Evolutionary conservation across 2,113 vertebrate species (phyloP), one percentile per base, ranked within the genome.

Genomic region (Zapus hudsonius): DNA sequence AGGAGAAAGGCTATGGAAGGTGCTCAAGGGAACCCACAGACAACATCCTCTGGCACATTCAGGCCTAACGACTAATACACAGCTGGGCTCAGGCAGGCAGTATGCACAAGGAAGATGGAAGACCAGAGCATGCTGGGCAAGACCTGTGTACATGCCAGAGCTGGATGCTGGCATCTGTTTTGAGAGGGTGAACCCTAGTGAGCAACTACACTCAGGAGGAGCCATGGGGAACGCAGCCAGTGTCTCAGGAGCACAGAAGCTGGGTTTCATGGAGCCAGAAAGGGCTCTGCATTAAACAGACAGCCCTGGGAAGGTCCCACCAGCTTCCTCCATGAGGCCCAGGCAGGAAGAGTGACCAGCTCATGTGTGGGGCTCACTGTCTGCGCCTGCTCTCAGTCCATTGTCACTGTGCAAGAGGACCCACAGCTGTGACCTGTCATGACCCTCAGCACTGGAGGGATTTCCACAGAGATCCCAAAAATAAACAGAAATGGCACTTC

Each of bases 291-390:
- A 42, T 36, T 55, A 8, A 8, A 25, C 33, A 0, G 5, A 16
- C 3, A 6, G 7, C 3, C n/a, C 87, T 2, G 3, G 33, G 2
- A 4, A 11, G 61, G 16, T 40, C 52, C 20, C 19, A 9, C 57
- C 29, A 5, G 33, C 31, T 20, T 15, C 47, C 5, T 29, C 20
- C 8, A 19, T 1, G 25, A 66, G 3, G 4, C 10, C 88, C 5
- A 1, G 0, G 1, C 7, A 0, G 33, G 22, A 10, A 52, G 52
- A 52, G n/a, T 13, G 3, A 29, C 33, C 2, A 1, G n/a, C 5
- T 3, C 11, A 3, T 0, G 5, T 5, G 27, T 10, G 17, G 23
- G 5, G 74, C 52, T 9, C 4, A 6, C 29, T 59, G 38, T 44
- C 47, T 10, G 17, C 16, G 38, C 63, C 7, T 6, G 20, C 64